These are phyloP conservation scores for Oophaga pumilio DNA, from an alignment of 2,113 vertebrate species.

Conservation along the genomic window DNA sequence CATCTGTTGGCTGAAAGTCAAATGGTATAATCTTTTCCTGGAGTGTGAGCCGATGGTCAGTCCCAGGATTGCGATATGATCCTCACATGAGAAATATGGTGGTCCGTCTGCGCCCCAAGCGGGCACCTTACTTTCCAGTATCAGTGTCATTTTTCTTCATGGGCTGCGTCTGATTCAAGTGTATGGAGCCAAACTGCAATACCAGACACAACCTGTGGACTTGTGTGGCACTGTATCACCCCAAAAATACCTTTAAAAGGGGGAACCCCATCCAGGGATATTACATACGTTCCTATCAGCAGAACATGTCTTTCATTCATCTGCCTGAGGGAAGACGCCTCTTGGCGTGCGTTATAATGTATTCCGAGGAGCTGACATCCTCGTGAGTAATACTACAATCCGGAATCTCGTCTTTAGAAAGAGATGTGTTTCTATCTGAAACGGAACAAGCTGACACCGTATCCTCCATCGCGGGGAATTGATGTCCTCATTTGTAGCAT, in stretches of 20 bases:
- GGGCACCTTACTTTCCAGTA: too few species aligned
- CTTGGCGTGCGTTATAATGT: conserved; percentile 18
- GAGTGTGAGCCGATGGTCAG: too few species aligned
- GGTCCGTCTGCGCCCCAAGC: too few species aligned
- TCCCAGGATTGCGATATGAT: too few species aligned
- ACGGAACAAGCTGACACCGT: conserved; percentile 38
- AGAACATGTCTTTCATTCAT: conserved; percentile 9
- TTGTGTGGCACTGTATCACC: background rate
- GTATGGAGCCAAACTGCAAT: background rate
- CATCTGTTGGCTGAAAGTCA: too few species aligned
- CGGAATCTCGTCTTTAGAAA: conserved; percentile 27
- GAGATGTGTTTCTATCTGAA: conserved; percentile 50
- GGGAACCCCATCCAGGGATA: conserved; percentile 52
- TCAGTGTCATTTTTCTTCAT: too few species aligned
- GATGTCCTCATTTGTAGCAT: conserved; percentile 46
- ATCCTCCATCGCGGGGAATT: conserved; percentile 43
- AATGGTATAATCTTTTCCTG: too few species aligned
- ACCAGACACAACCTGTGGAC: background rate
- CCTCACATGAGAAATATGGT: too few species aligned
- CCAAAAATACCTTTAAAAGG: conserved; percentile 59
- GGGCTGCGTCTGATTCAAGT: too few species aligned
- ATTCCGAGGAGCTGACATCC: conserved; percentile 39
- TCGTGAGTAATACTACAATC: conserved; percentile 41
- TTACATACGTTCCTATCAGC: conserved; percentile 54
- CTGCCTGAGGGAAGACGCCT: background rate